Percentiles rank a stretch among this genome's conserved stretches.
Evolutionary conservation across 92 coral and sea anemone species (phyloP).

Genomic region (Parazoanthus atlanticus): DNA sequence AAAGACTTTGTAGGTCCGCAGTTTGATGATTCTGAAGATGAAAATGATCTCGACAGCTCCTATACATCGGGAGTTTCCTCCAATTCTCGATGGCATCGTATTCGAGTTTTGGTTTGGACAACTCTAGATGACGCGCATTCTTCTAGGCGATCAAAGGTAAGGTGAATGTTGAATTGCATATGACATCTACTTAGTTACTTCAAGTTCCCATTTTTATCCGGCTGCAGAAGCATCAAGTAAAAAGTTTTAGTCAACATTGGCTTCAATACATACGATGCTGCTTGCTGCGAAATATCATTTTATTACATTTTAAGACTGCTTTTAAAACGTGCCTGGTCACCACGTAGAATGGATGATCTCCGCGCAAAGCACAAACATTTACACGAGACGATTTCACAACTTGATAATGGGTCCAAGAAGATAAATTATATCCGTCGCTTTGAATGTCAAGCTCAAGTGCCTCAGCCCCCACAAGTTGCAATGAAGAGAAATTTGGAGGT

Average conservation of each 20-base stretch:
- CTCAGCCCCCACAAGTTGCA: neutral
- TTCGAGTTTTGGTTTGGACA: constrained; percentile 82
- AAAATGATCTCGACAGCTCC: constrained; percentile 49
- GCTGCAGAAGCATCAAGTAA: too few relatives aligned
- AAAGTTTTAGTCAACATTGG: too few relatives aligned
- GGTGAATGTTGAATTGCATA: neutral
- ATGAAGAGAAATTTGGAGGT: neutral
- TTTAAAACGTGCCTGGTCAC: neutral
- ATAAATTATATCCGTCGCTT: too few relatives aligned
- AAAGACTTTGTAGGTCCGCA: constrained; percentile 94
- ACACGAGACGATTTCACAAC: neutral
- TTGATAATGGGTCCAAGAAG: neutral
- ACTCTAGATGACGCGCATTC: constrained; percentile 88
- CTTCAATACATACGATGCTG: too few relatives aligned
- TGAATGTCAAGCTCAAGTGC: neutral
- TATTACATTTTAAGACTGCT: too few relatives aligned
- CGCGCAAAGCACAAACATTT: neutral
- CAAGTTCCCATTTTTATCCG: too few relatives aligned
- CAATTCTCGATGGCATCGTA: constrained; percentile 62
- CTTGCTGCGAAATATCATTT: too few relatives aligned
- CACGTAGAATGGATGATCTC: neutral
- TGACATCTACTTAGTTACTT: neutral
- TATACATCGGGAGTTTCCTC: constrained; percentile 31
- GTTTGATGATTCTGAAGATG: constrained; percentile 84
- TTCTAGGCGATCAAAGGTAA: constrained; percentile 85